phyloP scores from a whole-genome alignment of 2,113 vertebrate species.

The Alaudala cheleensis region DNA sequence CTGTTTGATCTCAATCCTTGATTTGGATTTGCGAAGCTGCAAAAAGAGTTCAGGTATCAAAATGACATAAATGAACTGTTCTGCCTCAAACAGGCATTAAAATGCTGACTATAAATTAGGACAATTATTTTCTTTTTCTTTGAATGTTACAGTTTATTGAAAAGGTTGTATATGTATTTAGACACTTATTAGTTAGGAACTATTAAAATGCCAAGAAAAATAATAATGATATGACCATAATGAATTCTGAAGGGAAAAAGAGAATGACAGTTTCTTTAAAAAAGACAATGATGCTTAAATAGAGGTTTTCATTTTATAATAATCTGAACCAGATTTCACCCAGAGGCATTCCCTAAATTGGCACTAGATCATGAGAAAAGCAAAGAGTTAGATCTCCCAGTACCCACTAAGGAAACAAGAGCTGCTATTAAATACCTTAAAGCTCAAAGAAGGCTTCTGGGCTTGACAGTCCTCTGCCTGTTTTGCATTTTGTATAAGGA shows the following conservation, averaged over 20 bases:
- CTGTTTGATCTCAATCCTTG: not conserved
- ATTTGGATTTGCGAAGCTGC: not conserved
- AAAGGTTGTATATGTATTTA: not conserved
- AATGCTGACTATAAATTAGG: not conserved
- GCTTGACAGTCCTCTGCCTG: not conserved
- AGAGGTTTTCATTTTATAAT: not conserved
- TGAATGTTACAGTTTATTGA: not conserved
- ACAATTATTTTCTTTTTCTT: not conserved
- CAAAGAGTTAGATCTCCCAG: not conserved
- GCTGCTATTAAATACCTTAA: constrained; percentile 19
- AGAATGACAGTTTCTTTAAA: not conserved
- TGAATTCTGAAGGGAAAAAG: not conserved
- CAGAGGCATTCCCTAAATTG: not conserved
- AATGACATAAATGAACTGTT: not conserved
- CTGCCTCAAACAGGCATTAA: not conserved
- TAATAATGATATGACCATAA: not conserved
- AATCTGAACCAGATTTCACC: not conserved
- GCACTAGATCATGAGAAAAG: constrained; percentile 19
- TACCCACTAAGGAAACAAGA: constrained; percentile 3
- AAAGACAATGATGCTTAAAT: not conserved
- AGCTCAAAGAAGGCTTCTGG: not conserved
- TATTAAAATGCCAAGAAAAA: not conserved
- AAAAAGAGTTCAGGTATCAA: not conserved
- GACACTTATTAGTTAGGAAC: not conserved
- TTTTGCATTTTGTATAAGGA: constrained; percentile 19